These are phyloP conservation scores for Scophthalmus maximus DNA, from an alignment of 2,113 vertebrate species.

Conservation along the genomic window DNA sequence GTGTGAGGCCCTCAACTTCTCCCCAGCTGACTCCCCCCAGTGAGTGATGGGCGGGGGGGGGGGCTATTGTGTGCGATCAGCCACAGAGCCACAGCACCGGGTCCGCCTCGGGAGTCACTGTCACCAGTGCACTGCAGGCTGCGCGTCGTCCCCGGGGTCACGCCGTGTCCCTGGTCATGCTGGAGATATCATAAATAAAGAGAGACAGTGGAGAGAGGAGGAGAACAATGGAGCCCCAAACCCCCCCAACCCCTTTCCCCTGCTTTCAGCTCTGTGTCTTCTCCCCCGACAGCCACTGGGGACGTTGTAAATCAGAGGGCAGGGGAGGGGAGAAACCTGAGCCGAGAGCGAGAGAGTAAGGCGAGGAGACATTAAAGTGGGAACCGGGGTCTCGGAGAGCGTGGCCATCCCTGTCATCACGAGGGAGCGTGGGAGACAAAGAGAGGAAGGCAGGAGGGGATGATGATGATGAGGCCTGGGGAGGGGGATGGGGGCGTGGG, in stretches of 20 bases:
- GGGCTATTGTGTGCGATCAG: conserved; percentile 56
- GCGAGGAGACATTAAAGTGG: conserved; percentile 72
- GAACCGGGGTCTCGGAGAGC: conserved; percentile 47
- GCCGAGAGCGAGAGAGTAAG: conserved; percentile 57
- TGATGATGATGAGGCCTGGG: conserved; percentile 18
- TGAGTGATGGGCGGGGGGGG: conserved; percentile 42
- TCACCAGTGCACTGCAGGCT: conserved; percentile 30
- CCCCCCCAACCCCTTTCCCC: conserved; percentile 10
- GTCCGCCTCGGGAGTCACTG: conserved; percentile 21
- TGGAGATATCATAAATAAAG: conserved; percentile 78
- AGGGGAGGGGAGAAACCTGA: conserved; percentile 63
- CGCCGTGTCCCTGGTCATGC: conserved; percentile 60
- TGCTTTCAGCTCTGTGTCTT: conserved; percentile 45
- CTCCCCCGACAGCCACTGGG: conserved; percentile 51
- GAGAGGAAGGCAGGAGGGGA: conserved; percentile 54
- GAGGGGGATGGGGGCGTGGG: background rate
- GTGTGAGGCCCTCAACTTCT: conserved; percentile 52
- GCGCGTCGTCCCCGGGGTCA: conserved; percentile 62
- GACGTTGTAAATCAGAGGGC: conserved; percentile 79
- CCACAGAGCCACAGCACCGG: conserved; percentile 38
- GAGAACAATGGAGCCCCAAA: conserved; percentile 64
- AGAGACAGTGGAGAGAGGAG: conserved; percentile 57
- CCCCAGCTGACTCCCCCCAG: conserved; percentile 63
- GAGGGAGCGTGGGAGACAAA: conserved; percentile 64
- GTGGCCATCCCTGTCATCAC: conserved; percentile 57